phyloP scores from a whole-genome alignment of 2,888 invertebrate genomes.

The Diploptera punctata region DNA sequence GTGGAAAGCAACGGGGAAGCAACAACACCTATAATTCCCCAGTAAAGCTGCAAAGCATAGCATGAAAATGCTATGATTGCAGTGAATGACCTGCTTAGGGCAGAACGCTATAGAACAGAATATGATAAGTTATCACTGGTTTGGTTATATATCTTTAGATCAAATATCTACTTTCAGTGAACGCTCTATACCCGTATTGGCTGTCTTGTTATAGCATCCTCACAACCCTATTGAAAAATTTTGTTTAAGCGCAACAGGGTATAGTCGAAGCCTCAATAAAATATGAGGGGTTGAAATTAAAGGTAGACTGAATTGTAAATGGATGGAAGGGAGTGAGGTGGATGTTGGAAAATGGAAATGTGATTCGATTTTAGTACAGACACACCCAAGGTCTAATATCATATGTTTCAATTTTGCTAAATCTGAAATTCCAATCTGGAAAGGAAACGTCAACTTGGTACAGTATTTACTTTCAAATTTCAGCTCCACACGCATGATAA shows the following conservation, averaged over 20 bases:
- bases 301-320: too few relatives aligned
- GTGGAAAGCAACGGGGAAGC: too few relatives aligned
- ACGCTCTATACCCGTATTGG: too few relatives aligned
- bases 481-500: too few relatives aligned
- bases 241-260: slow-evolving; percentile 27
- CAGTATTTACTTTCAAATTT: slow-evolving; percentile 17
- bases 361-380: slow-evolving; percentile 22
- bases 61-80: too few relatives aligned
- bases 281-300: slow-evolving; percentile 27
- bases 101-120: too few relatives aligned
- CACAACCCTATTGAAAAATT: slow-evolving; percentile 22
- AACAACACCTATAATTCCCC: too few relatives aligned
- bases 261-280: slow-evolving; percentile 25
- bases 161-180: too few relatives aligned
- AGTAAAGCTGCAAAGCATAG: too few relatives aligned
- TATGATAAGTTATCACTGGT: too few relatives aligned
- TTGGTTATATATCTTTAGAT: too few relatives aligned
- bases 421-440: slow-evolving; percentile 24
- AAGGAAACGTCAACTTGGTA: background rate
- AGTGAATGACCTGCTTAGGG: too few relatives aligned
- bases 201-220: background rate
- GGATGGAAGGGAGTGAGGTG: background rate
- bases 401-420: slow-evolving; percentile 27
- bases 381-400: slow-evolving; percentile 9
- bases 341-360: slow-evolving; percentile 30